These are phyloP conservation scores for Limonius californicus DNA, from an alignment of 1,140 invertebrate genomes.

Conservation along the genomic window DNA sequence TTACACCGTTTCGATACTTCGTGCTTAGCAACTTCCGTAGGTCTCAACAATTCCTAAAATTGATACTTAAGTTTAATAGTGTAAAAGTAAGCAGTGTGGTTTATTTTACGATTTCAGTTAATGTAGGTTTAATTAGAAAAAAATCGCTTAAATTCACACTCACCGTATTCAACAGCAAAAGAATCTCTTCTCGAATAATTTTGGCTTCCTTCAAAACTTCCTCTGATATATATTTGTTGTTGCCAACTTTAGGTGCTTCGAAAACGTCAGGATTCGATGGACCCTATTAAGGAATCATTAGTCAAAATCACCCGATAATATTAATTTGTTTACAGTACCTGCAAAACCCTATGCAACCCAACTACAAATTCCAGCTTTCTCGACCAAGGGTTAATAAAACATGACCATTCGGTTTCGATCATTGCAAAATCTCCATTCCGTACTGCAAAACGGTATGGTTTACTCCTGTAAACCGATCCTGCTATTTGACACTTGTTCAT, in stretches of 20 bases:
- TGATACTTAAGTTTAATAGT: neutral
- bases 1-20: conserved; percentile 65
- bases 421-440: conserved; percentile 80
- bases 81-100: neutral
- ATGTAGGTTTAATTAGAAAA: too few species aligned
- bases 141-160: conserved; percentile 20
- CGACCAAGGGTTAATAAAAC: conserved; percentile 92
- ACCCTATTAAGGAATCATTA: conserved; percentile 51
- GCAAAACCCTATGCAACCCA: conserved; percentile 79
- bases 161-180: conserved; percentile 64
- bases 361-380: conserved; percentile 86
- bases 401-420: conserved; percentile 89
- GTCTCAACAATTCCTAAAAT: conserved; percentile 52
- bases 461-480: conserved; percentile 68
- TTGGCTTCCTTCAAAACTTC: conserved; percentile 60
- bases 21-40: conserved; percentile 55
- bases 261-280: conserved; percentile 72
- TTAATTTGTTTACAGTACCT: conserved; percentile 55
- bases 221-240: conserved; percentile 48
- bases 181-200: conserved; percentile 65
- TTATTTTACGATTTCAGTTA: too few species aligned
- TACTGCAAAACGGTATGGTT: conserved; percentile 72
- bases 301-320: too few species aligned
- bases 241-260: conserved; percentile 49
- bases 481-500: conserved; percentile 47